Conservation (phyloP, 1,140 invertebrate species). For the Danaus melanippus region DNA sequence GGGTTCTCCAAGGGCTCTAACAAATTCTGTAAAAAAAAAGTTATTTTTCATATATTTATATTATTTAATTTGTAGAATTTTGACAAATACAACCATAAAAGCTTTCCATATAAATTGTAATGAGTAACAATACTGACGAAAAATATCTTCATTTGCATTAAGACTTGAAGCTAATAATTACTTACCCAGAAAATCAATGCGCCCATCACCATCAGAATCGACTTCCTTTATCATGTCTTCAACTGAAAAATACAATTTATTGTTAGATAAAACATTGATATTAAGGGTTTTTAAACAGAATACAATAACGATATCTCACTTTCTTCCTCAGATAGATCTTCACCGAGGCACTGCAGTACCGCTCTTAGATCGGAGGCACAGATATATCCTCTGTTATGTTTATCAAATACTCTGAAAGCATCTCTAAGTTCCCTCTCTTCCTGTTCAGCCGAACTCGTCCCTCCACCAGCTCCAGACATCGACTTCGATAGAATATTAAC, state of each 20-base stretch:
- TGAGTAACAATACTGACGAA: no score
- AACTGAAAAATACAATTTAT: conserved; percentile 74
- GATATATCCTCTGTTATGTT: conserved; percentile 89
- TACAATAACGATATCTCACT: conserved; percentile 72
- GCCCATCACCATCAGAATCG: conserved; percentile 89
- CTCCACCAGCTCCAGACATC: conserved; percentile 75
- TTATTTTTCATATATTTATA: not conserved
- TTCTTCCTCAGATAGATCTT: conserved; percentile 89
- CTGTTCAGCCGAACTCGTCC: conserved; percentile 76
- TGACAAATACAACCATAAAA: no score
- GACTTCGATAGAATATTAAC: conserved; percentile 92
- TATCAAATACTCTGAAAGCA: conserved; percentile 90
- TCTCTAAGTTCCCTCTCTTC: conserved; percentile 90
- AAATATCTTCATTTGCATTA: no score
- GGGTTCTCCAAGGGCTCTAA: conserved; percentile 85
- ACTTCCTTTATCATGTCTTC: conserved; percentile 95
- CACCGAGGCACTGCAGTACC: conserved; percentile 87
- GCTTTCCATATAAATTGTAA: no score
- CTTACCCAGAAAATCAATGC: conserved; percentile 91
- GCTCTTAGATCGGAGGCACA: conserved; percentile 87
- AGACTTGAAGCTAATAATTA: conserved; percentile 4
- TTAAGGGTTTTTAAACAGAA: not conserved
- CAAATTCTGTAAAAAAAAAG: conserved; percentile 79
- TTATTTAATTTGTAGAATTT: no score
- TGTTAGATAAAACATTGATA: not conserved